Base-by-base conservation (phyloP, 2,797 vertebrate species). In the Arrhamphus sclerolepis region DNA sequence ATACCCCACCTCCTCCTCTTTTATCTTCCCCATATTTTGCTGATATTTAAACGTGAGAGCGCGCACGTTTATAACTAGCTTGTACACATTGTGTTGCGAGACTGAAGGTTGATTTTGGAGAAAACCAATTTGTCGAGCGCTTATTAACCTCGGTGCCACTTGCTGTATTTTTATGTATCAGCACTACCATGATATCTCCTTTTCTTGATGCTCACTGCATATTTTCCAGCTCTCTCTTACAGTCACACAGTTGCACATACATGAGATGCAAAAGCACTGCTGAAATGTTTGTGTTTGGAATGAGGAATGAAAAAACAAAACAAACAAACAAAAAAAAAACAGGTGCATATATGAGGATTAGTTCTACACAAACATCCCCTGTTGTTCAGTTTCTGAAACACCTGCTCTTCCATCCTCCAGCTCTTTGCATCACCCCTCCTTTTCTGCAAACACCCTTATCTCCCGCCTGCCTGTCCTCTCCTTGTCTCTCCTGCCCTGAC, bases 81-180 rank as follows among this genome's bases (percentile, higher is more conserved):
- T 38, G 18, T 70, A 42, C 53, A 52, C 22, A 41, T 46, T 10
- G 44, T 11, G 47, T 56, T 62, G 42, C 57, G 46, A 58, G 68
- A 46, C 39, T 52, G 47, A 47, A 60, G 46, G 55, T 65, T n/a
- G n/a, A 57, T 80, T 47, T 72, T 59, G 38, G 26, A 38, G 78
- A 76, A 83, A 86, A 85, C 80, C 75, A 77, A 80, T 83, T 83
- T 82, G 82, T 72, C 77, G 63, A 88, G 82, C 76, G 70, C 78
- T 78, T 85, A 84, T 89, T 87, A 88, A 80, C 80, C 77, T 59
- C n/a, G 1, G 29, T 87, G 72, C 28, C 66, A 74, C 77, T 73
- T 66, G 64, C 66, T 74, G 56, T 83, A 65, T 74, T 87, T 83
- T 77, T 78, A 57, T 81, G 50, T 72, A 82, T 80, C 63, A 62